Evolutionary conservation across 92 coral and sea anemone species (phyloP).

Genomic region (Porites rus): DNA sequence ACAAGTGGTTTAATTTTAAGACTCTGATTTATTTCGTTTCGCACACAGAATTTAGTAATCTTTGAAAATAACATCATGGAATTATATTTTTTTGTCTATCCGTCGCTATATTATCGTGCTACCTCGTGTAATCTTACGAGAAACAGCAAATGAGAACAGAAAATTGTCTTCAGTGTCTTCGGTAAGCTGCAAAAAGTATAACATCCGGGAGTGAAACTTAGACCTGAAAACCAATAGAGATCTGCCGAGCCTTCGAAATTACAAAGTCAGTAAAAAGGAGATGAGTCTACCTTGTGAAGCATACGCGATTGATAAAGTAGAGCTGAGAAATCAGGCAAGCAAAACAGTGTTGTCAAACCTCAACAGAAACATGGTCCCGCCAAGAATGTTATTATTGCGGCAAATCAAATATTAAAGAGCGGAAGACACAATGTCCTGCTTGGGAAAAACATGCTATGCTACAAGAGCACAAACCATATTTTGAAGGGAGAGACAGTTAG

Average conservation of each 20-base stretch:
- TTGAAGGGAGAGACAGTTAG: not conserved
- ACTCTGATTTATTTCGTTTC: too few relatives aligned
- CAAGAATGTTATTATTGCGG: too few relatives aligned
- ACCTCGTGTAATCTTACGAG: slow-evolving; percentile 50
- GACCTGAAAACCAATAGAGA: slow-evolving; percentile 37
- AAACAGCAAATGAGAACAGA: slow-evolving; percentile 61
- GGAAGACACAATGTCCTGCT: too few relatives aligned
- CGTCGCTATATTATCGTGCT: slow-evolving; percentile 13
- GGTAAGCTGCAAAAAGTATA: slow-evolving; percentile 51
- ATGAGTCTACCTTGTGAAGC: slow-evolving; percentile 11
- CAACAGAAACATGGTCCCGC: not conserved
- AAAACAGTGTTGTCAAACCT: not conserved
- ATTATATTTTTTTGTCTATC: too few relatives aligned
- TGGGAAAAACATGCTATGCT: too few relatives aligned
- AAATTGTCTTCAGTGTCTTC: slow-evolving; percentile 49
- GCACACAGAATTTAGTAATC: too few relatives aligned
- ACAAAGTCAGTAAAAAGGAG: not conserved
- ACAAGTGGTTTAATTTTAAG: too few relatives aligned
- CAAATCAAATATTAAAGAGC: too few relatives aligned
- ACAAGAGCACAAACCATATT: not conserved
- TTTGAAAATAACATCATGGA: too few relatives aligned
- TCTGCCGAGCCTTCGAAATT: not conserved
- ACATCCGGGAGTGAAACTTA: slow-evolving; percentile 25
- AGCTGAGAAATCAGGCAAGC: not conserved
- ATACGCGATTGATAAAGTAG: slow-evolving; percentile 14